These are phyloP conservation scores for Asteroscopus sphinx DNA, from an alignment of 2,888 invertebrate genomes.

Conservation along the genomic window DNA sequence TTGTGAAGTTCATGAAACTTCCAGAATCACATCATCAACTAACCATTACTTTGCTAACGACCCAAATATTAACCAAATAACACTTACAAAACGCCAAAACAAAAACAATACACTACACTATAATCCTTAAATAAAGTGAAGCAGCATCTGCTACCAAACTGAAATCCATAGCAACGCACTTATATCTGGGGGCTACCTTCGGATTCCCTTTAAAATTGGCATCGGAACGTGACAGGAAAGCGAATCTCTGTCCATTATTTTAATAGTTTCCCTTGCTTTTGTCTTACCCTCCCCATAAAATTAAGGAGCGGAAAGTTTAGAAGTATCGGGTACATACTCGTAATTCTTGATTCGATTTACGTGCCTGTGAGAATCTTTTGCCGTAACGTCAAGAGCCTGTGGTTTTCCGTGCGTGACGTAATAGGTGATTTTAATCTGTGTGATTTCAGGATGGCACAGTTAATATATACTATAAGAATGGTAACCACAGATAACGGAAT, in stretches of 20 bases:
- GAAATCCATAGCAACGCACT: constrained; percentile 69
- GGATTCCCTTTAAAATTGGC: constrained; percentile 80
- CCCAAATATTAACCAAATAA: background rate
- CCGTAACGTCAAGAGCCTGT: background rate
- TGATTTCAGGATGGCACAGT: too few species aligned
- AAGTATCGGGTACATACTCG: constrained; percentile 31
- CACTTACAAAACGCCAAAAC: constrained; percentile 18
- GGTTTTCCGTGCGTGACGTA: constrained; percentile 19
- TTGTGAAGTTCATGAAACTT: too few species aligned
- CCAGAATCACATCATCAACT: background rate
- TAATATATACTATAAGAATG: too few species aligned
- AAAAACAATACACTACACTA: constrained; percentile 18
- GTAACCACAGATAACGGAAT: too few species aligned
- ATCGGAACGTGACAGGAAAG: constrained; percentile 75
- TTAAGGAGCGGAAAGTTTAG: constrained; percentile 60
- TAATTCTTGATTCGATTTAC: constrained; percentile 53
- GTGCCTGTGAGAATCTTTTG: constrained; percentile 17
- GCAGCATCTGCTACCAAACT: constrained; percentile 68
- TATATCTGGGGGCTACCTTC: constrained; percentile 54
- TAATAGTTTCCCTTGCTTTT: constrained; percentile 73
- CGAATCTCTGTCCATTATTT: constrained; percentile 74
- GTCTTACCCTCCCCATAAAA: constrained; percentile 58
- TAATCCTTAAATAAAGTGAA: constrained; percentile 46
- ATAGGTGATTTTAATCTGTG: constrained; percentile 3
- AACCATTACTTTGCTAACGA: background rate